Evolutionary conservation across 2,797 vertebrate genomes (phyloP).

Genomic region (Valencia hispanica): DNA sequence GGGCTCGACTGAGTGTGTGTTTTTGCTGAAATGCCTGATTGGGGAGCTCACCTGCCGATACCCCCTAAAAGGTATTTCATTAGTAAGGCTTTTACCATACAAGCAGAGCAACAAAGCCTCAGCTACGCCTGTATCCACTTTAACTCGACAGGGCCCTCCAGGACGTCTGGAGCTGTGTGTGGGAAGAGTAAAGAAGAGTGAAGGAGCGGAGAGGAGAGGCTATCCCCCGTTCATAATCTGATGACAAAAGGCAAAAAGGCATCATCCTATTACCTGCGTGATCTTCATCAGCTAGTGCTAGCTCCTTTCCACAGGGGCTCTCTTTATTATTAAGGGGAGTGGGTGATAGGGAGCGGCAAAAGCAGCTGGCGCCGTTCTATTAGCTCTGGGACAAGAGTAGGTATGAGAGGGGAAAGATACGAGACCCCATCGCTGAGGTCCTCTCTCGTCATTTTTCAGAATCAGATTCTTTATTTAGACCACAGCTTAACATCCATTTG

Average conservation of each 20-base stretch:
- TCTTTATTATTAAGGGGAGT: slow-evolving; percentile 78
- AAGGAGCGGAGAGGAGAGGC: slow-evolving; percentile 80
- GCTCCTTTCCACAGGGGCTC: slow-evolving; percentile 95
- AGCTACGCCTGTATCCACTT: slow-evolving; percentile 93
- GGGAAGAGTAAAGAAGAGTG: slow-evolving; percentile 67
- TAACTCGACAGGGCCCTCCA: slow-evolving; percentile 91
- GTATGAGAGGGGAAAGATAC: slow-evolving; percentile 51
- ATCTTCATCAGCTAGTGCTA: slow-evolving; percentile 95
- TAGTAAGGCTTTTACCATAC: slow-evolving; percentile 86
- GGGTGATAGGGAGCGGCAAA: slow-evolving; percentile 68
- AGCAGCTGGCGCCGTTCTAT: slow-evolving; percentile 41
- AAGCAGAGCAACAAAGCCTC: slow-evolving; percentile 78
- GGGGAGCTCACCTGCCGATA: slow-evolving; percentile 95
- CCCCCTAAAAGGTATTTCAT: slow-evolving; percentile 92
- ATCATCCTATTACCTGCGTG: slow-evolving; percentile 99
- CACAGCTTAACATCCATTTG: slow-evolving; percentile 16
- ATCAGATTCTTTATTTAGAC: slow-evolving; percentile 73
- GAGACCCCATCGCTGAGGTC: slow-evolving; percentile 73
- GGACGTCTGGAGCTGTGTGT: slow-evolving; percentile 76
- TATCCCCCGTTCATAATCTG: slow-evolving; percentile 99
- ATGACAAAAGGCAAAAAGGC: slow-evolving; percentile 99
- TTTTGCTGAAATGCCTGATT: slow-evolving; percentile 67
- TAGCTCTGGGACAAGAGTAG: slow-evolving; percentile 66
- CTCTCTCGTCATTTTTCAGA: slow-evolving; percentile 47
- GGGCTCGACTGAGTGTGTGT: slow-evolving; percentile 56